Evolutionary conservation across 2,113 vertebrate genomes (phyloP).

Genomic region (Dendrocopos noguchii): DNA sequence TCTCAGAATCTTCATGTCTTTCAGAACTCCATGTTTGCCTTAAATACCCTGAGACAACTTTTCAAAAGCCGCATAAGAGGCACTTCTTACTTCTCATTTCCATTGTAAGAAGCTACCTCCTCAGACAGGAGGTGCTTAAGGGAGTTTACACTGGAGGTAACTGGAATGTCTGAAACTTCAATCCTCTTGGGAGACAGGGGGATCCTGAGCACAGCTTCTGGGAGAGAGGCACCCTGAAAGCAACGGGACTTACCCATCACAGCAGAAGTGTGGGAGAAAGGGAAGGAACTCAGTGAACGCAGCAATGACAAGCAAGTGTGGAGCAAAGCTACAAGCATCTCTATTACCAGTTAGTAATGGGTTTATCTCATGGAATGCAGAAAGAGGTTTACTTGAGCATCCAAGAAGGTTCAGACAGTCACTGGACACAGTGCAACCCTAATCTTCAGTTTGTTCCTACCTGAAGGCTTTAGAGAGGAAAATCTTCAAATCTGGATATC

Average conservation of each 20-base stretch:
- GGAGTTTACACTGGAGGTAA: background rate
- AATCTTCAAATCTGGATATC: background rate
- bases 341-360: background rate
- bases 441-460: background rate
- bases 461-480: background rate
- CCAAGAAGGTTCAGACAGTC: background rate
- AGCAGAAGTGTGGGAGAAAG: background rate
- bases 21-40: background rate
- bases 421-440: background rate
- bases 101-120: background rate
- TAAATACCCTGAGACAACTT: background rate
- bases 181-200: background rate
- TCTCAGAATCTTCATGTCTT: background rate
- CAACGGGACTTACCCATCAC: background rate
- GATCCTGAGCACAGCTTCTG: background rate
- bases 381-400: background rate
- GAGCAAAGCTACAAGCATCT: background rate
- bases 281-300: background rate
- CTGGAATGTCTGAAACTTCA: background rate
- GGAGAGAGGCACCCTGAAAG: background rate
- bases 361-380: background rate
- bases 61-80: background rate
- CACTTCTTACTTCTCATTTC: background rate
- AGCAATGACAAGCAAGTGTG: background rate
- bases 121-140: background rate